These are phyloP conservation scores for Drosophila malerkotliana DNA, from an alignment of 1,140 invertebrate species.

Conservation along the genomic window DNA sequence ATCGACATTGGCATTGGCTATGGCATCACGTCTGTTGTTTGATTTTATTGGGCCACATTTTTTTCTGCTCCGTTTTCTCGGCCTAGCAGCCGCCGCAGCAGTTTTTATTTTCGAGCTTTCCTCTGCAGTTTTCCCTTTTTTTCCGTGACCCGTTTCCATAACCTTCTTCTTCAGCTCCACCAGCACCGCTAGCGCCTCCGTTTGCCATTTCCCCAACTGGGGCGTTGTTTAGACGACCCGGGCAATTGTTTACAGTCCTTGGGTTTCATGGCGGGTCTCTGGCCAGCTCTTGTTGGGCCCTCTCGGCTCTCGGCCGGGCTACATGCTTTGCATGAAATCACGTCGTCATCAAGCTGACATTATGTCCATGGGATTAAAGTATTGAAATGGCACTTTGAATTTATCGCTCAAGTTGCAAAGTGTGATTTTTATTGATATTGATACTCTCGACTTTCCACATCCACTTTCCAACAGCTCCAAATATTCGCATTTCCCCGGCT, in stretches of 20 bases:
- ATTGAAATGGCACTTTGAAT: conserved; percentile 78
- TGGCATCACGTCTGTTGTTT: conserved; percentile 76
- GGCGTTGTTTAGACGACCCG: conserved; percentile 70
- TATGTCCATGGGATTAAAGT: conserved; percentile 81
- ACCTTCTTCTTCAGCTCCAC: not conserved
- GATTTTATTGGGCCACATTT: conserved; percentile 80
- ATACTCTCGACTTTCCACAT: conserved; percentile 54
- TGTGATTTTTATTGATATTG: conserved; percentile 82
- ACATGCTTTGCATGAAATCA: conserved; percentile 82
- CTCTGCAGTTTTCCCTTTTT: conserved; percentile 51
- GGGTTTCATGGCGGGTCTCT: conserved; percentile 58
- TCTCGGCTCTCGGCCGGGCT: conserved; percentile 14
- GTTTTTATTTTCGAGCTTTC: conserved; percentile 51
- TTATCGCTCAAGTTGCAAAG: conserved; percentile 76
- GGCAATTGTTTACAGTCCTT: conserved; percentile 81
- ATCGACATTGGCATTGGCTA: conserved; percentile 23
- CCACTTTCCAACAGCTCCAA: not conserved
- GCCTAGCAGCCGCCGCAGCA: conserved; percentile 35
- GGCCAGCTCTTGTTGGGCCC: conserved; percentile 30
- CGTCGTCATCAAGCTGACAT: conserved; percentile 81
- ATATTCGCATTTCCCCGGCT: not conserved
- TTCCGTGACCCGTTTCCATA: conserved; percentile 13
- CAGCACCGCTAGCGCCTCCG: not conserved
- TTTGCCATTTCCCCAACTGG: conserved; percentile 32
- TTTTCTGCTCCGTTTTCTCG: conserved; percentile 34